Base-by-base conservation (phyloP, 2,113 vertebrate species). In the Leptobrachium leishanense region DNA sequence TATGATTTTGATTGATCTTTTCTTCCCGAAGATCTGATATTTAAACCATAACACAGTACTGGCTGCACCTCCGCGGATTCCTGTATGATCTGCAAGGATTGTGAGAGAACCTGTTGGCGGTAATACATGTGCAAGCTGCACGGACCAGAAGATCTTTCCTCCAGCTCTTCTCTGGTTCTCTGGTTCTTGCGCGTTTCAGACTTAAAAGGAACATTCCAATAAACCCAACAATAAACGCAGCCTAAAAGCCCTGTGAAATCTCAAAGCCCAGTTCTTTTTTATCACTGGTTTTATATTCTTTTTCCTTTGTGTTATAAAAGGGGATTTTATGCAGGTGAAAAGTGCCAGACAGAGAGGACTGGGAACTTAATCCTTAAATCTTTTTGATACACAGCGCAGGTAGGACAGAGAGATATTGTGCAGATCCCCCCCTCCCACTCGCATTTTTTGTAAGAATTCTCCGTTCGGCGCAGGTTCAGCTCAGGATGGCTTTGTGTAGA, bases 231-330 rank as follows among this genome's bases (percentile, higher is more conserved):
- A 67, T 79, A 73, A 67, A 67, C 44, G 43, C 10, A 43, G 63
- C 70, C 69, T 79, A 67, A 67, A 79, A 73, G 63, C 63, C 69
- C 55, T 64, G 68, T 64, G 55, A 64, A 71, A 71, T 64, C 12
- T 71, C 68, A 59, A 42, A 71, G 76, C 43, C 53, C 63, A 40
- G 62, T 67, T 67, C 46, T 41, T 67, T 73, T 67, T 73, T 67
- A 79, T 73, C 63, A 42, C 77, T 72, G n/a, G 46, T 79, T 79
- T 79, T 79, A 79, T 73, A 67, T 73, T 79, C 44, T 79, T 79
- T 79, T 79, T 79, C 77, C 77, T 79, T 73, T 73, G 77, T 73
- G 77, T 67, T 73, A 73, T 73, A 79, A 73, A 79, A 73, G 63
- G 46, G 62, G 41, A 73, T 79, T 73, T 73, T 73, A 79, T 67